Evolutionary conservation across 1,140 invertebrate species (phyloP), one percentile per base, ranked within the genome.

Genomic region (Saccostrea echinata): DNA sequence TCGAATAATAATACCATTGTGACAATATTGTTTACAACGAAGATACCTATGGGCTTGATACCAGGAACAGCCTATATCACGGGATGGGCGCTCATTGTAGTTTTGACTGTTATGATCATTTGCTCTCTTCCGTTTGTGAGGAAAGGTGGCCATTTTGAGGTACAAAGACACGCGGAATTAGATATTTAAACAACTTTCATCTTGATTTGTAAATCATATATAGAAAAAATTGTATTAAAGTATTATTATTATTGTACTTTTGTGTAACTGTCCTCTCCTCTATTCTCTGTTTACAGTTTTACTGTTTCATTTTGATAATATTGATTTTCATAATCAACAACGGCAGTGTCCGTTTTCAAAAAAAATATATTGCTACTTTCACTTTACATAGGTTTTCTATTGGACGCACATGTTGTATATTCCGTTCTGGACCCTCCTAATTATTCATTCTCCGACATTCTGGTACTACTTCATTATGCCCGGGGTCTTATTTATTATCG

Each of bases 401-500:
- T 99, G 98, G 97, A 98, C 97, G 0, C 98, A 99, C 95, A 95
- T 98, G 52, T 95, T 99, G 52, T 99, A 98, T 93, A 95, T 98
- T n/a, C 97, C 97, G 0, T 99, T 98, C 93, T 98, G 97, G 97
- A 95, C 98, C 51, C 94, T 99, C 0, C 95, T 97, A 8, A 96
- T 98, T 27, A 95, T 99, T 53, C 98, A 99, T 94, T 98, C 97
- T 0, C 97, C 98, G 0, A 98, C 97, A 92, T 99, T 98, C 94
- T 99, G 98, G 98, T 98, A 98, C 94, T 99, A 98, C 98, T 98
- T 99, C 92, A 94, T 98, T 16, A 94, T 96, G 2, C 98, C 98
- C 0, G 97, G 97, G 0, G 90, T 97, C 0, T 95, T 98, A 0
- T 99, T 97, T 93, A 80, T 97, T 0, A 94, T 98, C 0, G 98